Base-by-base conservation (phyloP, 1,140 invertebrate genomes). In the Chrysomallon squamiferum region DNA sequence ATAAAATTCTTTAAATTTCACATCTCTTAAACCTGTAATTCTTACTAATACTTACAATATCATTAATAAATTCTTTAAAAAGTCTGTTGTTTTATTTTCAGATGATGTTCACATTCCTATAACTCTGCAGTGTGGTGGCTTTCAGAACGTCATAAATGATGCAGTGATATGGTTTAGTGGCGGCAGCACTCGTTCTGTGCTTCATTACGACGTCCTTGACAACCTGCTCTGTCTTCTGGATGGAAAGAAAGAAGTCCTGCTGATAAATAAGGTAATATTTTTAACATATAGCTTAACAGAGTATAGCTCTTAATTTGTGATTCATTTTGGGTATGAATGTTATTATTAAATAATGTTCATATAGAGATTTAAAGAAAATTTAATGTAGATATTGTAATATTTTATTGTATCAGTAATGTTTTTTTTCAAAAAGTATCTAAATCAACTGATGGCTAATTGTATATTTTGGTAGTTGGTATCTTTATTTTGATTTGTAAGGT, bases 211-310 rank as follows among this genome's bases (percentile, higher is more conserved):
- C 58, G 68, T 67, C n/a, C 67, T 82, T 18, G 83, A 86, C 58
- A 86, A 86, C 58, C 76, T 86, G 22, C 78, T 82, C 56, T 86
- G 85, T 68, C 45, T 84, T 0, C 71, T 83, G 1, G 72, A 79
- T 61, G 85, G 85, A 11, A 62, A 63, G 18, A 86, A 86, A 65
- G 67, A 78, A 57, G 62, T 86, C 20, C 65, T 86, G 18, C 66
- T 86, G 20, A 76, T 85, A 56, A 79, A 86, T 69, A 72, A 74
- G 68, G 79, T 79, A n/a, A 54, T 49, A 68, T n/a, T n/a, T n/a
- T 58, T 2, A 13, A 13, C 45, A 43, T 25, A 15, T 35, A 22
- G 15, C 7, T 43, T 43, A 2, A 15, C 59, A 45, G 4, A 11
- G 56, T 41, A 22, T 15, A 59, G 49, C 45, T 50, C 38, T 43